Evolutionary conservation across 1,140 invertebrate genomes (phyloP), one percentile per base, ranked within the genome.

Genomic region (Rhopalosiphum padi): DNA sequence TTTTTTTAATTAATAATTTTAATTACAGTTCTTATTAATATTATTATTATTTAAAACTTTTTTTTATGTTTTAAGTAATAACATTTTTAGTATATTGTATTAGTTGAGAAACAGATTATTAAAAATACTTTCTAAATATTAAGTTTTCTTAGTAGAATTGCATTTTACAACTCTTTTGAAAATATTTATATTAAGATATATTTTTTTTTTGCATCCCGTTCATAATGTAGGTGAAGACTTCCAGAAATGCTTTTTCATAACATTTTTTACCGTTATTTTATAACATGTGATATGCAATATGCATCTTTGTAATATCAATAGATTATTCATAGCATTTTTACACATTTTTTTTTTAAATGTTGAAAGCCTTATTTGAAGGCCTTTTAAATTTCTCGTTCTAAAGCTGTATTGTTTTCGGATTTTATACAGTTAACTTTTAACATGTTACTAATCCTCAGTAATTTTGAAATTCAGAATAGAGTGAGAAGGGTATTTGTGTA

Each of bases 251-350:
- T 55, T 55, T 89, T 55, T 37, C 85, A 48, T 41, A 89, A 89
- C 43, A 35, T 35, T 53, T 89, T 89, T 25, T 55, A 89, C 22
- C 46, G 46, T 89, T 89, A 51, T 89, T 89, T 89, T 53, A 88
- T 9, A 89, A 53, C 51, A 89, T 89, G 48, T 41, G 88, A 89
- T 89, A 89, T 55, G 35, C 35, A 89, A 55, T 89, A 55, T 89
- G 51, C 48, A 89, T 55, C 15, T 89, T 89, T 55, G 30, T 89
- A 89, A 89, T 89, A 89, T 22, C 51, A 37, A 89, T 89, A 37
- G 88, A 89, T 55, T 89, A 89, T 89, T 89, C 51, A 89, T 55
- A 55, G 35, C 88, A 48, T 51, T 55, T 55, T 89, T 89, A 89
- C 22, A 53, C 87, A 37, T 53, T 30, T 51, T 89, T 89, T 25